These are phyloP conservation scores for Prolemur simus DNA, from an alignment of 2,113 vertebrate genomes.

Conservation along the genomic window DNA sequence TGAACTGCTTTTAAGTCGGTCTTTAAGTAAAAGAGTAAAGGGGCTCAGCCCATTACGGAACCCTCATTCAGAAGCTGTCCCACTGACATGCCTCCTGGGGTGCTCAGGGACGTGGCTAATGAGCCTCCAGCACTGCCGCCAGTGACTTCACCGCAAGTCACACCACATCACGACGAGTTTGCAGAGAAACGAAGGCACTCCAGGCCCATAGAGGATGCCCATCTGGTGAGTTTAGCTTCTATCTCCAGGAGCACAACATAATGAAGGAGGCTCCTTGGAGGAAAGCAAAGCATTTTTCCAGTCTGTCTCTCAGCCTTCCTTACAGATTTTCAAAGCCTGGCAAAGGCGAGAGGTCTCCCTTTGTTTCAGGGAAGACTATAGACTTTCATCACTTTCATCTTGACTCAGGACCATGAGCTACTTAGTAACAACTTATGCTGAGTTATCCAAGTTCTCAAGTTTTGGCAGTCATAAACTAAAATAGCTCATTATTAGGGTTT, in stretches of 20 bases:
- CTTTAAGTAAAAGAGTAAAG: constrained; percentile 65
- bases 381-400: constrained; percentile 8
- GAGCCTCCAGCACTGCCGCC: constrained; percentile 59
- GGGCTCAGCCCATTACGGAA: constrained; percentile 57
- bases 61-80: constrained; percentile 57
- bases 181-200: constrained; percentile 30
- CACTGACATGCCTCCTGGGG: constrained; percentile 52
- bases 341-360: neutral
- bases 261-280: constrained; percentile 48
- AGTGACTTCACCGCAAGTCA: constrained; percentile 71
- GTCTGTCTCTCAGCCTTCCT: neutral
- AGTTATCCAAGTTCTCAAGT: neutral
- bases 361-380: neutral
- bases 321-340: constrained; percentile 42
- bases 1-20: constrained; percentile 67
- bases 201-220: constrained; percentile 51
- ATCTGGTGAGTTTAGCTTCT: constrained; percentile 49
- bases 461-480: constrained; percentile 15
- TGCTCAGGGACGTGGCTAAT: constrained; percentile 74
- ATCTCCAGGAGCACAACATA: constrained; percentile 54
- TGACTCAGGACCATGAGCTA: neutral
- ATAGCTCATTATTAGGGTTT: neutral
- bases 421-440: constrained; percentile 6
- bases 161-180: constrained; percentile 71
- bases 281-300: constrained; percentile 58